These are phyloP conservation scores for Lagopus leucura DNA, from an alignment of 2,113 vertebrate species.

Conservation along the genomic window DNA sequence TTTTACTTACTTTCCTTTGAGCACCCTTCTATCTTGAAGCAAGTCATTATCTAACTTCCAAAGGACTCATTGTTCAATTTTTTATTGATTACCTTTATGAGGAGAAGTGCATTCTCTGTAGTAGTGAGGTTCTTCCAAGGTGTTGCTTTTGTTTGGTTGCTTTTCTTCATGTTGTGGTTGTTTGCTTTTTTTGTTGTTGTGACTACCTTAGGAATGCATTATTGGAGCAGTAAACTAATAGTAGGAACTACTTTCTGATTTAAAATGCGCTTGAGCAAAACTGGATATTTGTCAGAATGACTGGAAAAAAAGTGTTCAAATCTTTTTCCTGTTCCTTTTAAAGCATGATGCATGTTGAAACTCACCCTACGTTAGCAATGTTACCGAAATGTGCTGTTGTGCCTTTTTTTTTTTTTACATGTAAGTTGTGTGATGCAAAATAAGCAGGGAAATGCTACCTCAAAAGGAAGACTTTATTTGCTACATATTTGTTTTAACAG, in stretches of 20 bases:
- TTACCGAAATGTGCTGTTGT: background rate
- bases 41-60: background rate
- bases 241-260: background rate
- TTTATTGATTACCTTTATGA: background rate
- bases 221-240: background rate
- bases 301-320: background rate
- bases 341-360: background rate
- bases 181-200: background rate
- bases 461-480: constrained; percentile 53
- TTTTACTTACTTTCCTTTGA: background rate
- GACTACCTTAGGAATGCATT: background rate
- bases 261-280: background rate
- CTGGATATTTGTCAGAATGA: background rate
- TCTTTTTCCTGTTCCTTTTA: background rate
- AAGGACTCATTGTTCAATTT: background rate
- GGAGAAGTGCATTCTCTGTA: background rate
- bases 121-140: background rate
- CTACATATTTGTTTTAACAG: constrained; percentile 39
- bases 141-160: background rate
- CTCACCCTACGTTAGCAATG: background rate
- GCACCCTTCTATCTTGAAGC: background rate
- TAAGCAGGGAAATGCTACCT: constrained; percentile 8
- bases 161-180: background rate
- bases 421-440: background rate
- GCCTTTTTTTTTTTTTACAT: constrained; percentile 10